These are phyloP conservation scores for Gracilinanus agilis DNA, from an alignment of 2,113 vertebrate species.

Conservation along the genomic window DNA sequence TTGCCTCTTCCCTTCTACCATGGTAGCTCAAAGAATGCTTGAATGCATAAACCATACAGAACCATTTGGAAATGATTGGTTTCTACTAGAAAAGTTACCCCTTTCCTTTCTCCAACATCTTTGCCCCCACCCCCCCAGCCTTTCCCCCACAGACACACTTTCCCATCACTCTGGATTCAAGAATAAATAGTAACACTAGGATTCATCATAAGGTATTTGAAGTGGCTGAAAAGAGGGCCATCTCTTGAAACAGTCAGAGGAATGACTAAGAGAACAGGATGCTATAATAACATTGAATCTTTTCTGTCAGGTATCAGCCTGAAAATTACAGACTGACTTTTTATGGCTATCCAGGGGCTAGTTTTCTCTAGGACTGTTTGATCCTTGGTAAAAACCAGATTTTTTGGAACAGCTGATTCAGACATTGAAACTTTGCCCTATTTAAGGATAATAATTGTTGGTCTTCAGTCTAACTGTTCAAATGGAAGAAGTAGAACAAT, in stretches of 20 bases:
- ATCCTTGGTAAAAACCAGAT: not conserved
- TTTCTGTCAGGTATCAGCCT: not conserved
- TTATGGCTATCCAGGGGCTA: not conserved
- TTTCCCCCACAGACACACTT: not conserved
- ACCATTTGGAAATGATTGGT: not conserved
- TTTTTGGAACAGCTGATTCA: not conserved
- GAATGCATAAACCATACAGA: not conserved
- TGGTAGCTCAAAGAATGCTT: not conserved
- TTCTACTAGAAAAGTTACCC: not conserved
- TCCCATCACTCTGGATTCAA: not conserved
- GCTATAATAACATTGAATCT: not conserved
- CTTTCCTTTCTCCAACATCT: not conserved
- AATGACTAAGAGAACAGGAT: not conserved
- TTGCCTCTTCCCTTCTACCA: not conserved
- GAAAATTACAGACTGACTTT: constrained; percentile 1
- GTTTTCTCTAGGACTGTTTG: not conserved
- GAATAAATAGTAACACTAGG: not conserved
- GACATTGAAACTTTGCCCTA: not conserved
- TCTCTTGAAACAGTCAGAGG: not conserved
- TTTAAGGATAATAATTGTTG: not conserved
- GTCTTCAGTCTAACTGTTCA: not conserved
- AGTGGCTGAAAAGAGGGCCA: not conserved
- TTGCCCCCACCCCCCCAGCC: too few species aligned
- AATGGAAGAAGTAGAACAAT: not conserved
- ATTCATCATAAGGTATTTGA: not conserved